Conservation (phyloP, 2,113 vertebrate species). For the Petrocephalus zakoni region DNA sequence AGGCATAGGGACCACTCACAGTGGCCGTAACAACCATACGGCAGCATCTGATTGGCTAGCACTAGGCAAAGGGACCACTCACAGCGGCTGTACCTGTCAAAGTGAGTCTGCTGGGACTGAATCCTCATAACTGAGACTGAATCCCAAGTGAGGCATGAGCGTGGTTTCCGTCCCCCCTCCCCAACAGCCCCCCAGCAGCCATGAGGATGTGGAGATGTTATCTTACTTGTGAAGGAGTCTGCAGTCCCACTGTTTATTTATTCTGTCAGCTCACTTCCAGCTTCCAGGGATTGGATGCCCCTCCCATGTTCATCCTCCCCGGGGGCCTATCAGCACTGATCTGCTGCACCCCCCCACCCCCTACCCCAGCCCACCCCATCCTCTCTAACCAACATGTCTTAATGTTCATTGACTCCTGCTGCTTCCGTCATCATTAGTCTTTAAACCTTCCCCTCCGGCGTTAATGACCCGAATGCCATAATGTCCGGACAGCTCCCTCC, state of each 20-base stretch:
- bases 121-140: neutral
- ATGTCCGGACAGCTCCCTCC: neutral
- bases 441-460: neutral
- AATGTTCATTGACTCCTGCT: neutral
- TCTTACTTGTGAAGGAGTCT: slow-evolving; percentile 36
- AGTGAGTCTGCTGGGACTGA: neutral
- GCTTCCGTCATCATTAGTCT: neutral
- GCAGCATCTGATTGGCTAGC: no score
- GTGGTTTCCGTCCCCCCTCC: neutral
- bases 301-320: slow-evolving; percentile 30
- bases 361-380: neutral
- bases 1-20: no score
- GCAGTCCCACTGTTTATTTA: slow-evolving; percentile 57
- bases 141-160: neutral
- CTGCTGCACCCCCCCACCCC: slow-evolving; percentile 44
- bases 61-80: neutral
- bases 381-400: slow-evolving; percentile 13
- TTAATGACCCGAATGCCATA: neutral
- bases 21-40: no score
- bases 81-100: neutral
- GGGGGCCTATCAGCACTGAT: slow-evolving; percentile 47
- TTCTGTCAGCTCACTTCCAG: slow-evolving; percentile 57
- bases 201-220: slow-evolving; percentile 49
- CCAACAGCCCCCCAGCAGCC: slow-evolving; percentile 6
- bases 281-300: slow-evolving; percentile 46